These are phyloP conservation scores for Cyrtonyx montezumae DNA, from an alignment of 2,113 vertebrate species.

Conservation along the genomic window DNA sequence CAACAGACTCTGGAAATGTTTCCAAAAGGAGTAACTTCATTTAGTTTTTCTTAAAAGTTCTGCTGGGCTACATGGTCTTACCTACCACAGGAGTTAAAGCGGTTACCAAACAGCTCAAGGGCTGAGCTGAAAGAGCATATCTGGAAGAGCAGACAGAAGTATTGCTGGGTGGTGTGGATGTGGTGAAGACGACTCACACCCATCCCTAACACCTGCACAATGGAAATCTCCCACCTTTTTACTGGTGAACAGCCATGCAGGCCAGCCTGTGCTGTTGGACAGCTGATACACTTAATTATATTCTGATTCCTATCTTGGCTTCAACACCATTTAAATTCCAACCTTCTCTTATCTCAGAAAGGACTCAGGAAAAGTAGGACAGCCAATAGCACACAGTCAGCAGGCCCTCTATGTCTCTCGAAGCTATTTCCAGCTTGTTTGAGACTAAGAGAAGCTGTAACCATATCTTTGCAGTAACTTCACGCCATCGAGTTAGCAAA, in stretches of 20 bases:
- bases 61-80: background rate
- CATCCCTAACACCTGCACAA: background rate
- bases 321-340: constrained; percentile 49
- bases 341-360: constrained; percentile 18
- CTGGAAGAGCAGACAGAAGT: background rate
- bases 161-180: background rate
- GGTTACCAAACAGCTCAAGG: background rate
- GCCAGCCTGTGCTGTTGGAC: background rate
- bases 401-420: background rate
- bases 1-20: background rate
- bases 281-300: constrained; percentile 41
- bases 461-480: background rate
- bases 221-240: background rate
- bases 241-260: background rate
- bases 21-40: background rate
- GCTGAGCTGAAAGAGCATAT: background rate
- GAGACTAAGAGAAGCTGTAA: background rate
- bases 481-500: background rate
- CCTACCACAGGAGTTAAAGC: background rate
- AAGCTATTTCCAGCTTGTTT: background rate
- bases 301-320: constrained; percentile 55
- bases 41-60: background rate
- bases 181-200: background rate
- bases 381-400: background rate
- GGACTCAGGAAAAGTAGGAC: constrained; percentile 44